phyloP scores from a whole-genome alignment of 2,113 vertebrate genomes.

The Tetraodon nigroviridis region DNA sequence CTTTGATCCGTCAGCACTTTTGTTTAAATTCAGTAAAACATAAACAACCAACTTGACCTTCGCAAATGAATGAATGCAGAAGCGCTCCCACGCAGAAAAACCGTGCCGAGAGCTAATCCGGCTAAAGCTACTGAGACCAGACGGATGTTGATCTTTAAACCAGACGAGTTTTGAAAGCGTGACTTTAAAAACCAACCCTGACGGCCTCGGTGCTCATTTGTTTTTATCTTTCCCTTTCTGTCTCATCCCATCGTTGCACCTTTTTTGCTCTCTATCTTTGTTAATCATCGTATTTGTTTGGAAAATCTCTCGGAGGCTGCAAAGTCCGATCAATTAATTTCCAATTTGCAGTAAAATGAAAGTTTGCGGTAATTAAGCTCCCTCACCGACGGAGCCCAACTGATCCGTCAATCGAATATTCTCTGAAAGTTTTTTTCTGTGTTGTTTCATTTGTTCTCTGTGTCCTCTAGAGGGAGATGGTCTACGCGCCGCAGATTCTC shows the following conservation, averaged over 20 bases:
- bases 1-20: too few species aligned
- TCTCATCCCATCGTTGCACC: not conserved
- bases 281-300: not conserved
- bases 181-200: too few species aligned
- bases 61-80: too few species aligned
- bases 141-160: too few species aligned
- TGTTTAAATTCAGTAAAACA: too few species aligned
- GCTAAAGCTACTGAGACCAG: not conserved
- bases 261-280: not conserved
- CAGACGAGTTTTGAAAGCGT: not conserved
- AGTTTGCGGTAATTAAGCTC: not conserved
- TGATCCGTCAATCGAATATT: not conserved
- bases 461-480: slow-evolving; percentile 85
- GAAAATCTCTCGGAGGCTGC: not conserved
- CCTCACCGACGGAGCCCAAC: not conserved
- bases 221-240: not conserved
- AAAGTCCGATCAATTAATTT: not conserved
- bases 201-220: too few species aligned
- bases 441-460: not conserved
- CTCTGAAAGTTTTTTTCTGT: not conserved
- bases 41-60: too few species aligned
- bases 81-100: too few species aligned
- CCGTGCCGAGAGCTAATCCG: not conserved
- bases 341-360: not conserved
- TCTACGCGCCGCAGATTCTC: slow-evolving; percentile 90